Base-by-base conservation (phyloP, 2,113 vertebrate species). In the Clarias macrocephalus region DNA sequence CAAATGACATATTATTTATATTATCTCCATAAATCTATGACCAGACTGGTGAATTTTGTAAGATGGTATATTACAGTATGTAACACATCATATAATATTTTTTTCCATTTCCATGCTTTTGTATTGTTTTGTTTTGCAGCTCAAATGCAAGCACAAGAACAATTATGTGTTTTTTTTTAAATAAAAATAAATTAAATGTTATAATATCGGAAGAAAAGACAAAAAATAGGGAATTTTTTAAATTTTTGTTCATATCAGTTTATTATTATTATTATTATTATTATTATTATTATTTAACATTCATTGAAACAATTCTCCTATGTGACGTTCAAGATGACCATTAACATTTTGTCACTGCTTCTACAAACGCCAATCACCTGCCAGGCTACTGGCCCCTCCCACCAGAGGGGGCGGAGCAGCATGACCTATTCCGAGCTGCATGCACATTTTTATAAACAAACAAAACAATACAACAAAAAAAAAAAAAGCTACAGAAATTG, bases 341-440 rank as follows among this genome's bases (percentile, higher is more conserved):
- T 96, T 94, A 95, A 93, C 92, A 92, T 87, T 79, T 86, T 77
- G 70, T 72, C 85, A 68, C 85, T 87, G 88, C 91, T 79, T 68
- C 72, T 81, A 88, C 91, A 92, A 87, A 92, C 89, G 91, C 92
- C 92, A 94, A 95, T 94, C 93, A 95, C 96, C 95, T 92, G 93
- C 95, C 93, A 91, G 93, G 92, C 95, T 93, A 92, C 94, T 94
- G 92, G 73, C 95, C 94, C 96, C 96, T 96, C 95, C 96, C 95
- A 95, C 92, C 89, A 91, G 92, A 54, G 82, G 52, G 57, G 88
- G 90, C 92, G 95, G 93, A 95, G 96, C 96, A 96, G 97, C 97
- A 98, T 98, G 97, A 96, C 96, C 94, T 93, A 95, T 96, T 97
- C 96, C 95, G 94, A 97, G 96, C 97, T 97, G 98, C 98, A 99